phyloP scores from a whole-genome alignment of 2,113 vertebrate genomes.

The Triplophysa siluroides region DNA sequence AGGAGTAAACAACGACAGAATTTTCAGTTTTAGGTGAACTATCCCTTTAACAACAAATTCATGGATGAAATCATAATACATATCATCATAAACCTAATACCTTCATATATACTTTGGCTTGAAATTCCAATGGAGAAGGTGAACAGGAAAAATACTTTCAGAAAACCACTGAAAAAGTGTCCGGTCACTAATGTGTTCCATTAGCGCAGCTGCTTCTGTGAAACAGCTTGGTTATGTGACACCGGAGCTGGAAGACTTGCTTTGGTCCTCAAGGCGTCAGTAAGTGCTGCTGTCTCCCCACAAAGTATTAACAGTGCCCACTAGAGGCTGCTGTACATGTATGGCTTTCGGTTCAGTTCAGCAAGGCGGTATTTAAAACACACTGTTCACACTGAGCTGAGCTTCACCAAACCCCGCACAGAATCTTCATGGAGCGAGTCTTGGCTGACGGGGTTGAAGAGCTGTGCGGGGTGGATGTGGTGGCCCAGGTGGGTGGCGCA shows the following conservation, averaged over 20 bases:
- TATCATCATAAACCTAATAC: too few relatives aligned
- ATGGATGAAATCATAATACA: too few relatives aligned
- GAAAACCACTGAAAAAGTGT: not conserved
- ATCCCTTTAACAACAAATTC: too few relatives aligned
- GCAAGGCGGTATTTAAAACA: not conserved
- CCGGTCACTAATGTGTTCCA: too few relatives aligned
- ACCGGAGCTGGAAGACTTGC: slow-evolving; percentile 44
- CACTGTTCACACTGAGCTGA: slow-evolving; percentile 87
- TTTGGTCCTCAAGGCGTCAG: slow-evolving; percentile 43
- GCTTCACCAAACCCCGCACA: slow-evolving; percentile 89
- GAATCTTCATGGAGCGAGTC: slow-evolving; percentile 93
- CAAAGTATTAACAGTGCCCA: not conserved
- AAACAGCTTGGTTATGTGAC: slow-evolving; percentile 17
- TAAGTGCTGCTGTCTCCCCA: not conserved
- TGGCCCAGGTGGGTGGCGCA: slow-evolving; percentile 69
- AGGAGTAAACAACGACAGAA: too few relatives aligned
- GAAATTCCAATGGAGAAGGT: not conserved
- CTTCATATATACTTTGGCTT: not conserved
- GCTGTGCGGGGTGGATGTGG: slow-evolving; percentile 77
- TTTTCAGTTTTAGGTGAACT: too few relatives aligned
- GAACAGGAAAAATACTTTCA: not conserved
- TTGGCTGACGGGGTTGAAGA: slow-evolving; percentile 85
- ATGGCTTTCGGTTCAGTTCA: slow-evolving; percentile 34
- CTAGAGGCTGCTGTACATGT: slow-evolving; percentile 3
- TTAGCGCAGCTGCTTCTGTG: not conserved